Evolutionary conservation across 2,797 vertebrate species (phyloP), one percentile per base, ranked within the genome.

Genomic region (Echeneis naucrates): DNA sequence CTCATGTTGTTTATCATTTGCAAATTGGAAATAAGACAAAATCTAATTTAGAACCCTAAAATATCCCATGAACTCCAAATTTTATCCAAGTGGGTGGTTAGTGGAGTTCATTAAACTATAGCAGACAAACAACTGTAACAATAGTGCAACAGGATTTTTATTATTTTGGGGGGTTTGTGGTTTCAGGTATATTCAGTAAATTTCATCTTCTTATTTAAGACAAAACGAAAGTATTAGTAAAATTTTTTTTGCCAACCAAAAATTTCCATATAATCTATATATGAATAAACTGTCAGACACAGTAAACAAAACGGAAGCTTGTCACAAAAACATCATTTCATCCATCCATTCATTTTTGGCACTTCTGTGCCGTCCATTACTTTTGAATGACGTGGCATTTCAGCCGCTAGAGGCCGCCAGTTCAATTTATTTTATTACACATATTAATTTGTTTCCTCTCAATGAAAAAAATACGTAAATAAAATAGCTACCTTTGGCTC

Each of bases 401-500:
- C 6, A 30, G 37, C 21, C 54, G 7, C 67, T 42, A 37, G 35
- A 5, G 23, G 33, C 17, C 32, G 40, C 44, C 53, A 61, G n/a
- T n/a, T n/a, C n/a, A n/a, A n/a, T n/a, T n/a, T n/a, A n/a, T n/a
- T n/a, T n/a, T n/a, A n/a, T n/a, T n/a, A n/a, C n/a, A n/a, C n/a
- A 27, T 47, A 4, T 32, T 45, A 35, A 3, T 27, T 10, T 19
- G 5, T 37, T 16, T 24, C n/a, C 10, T 17, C 0, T 9, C 11
- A 21, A 4, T 6, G 2, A 2, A 17, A 17, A 10, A 2, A 26
- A 2, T 10, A 16, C 24, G 0, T 12, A 19, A 19, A 8, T 19
- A 8, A 17, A 19, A 2, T 42, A 2, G 32, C 8, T 32, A 16
- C 33, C 19, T 1, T 19, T 11, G 4, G 11, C 3, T 44, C 3